These are phyloP conservation scores for Peucedramus taeniatus DNA, from an alignment of 2,113 vertebrate genomes.

Conservation along the genomic window DNA sequence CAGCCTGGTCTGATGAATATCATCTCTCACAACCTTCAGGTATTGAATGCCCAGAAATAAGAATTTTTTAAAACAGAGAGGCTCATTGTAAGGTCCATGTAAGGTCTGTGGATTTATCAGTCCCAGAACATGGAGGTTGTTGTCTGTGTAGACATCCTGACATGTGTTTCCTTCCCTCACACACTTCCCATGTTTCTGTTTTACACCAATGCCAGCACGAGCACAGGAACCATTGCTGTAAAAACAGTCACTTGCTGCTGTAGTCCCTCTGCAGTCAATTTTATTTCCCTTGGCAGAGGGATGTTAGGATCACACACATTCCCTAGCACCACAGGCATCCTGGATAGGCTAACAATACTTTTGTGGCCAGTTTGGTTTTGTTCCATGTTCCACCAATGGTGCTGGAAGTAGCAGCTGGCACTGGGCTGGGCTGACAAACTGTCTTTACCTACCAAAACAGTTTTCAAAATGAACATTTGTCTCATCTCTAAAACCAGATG, in stretches of 20 bases:
- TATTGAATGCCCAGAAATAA: neutral
- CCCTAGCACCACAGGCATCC: neutral
- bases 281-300: neutral
- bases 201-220: rapidly evolving
- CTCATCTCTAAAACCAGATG: neutral
- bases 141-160: neutral
- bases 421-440: neutral
- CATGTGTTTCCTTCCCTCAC: neutral
- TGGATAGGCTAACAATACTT: rapidly evolving
- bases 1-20: neutral
- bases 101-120: neutral
- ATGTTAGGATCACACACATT: rapidly evolving
- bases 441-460: neutral
- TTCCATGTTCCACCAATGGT: neutral
- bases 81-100: neutral
- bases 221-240: neutral
- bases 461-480: neutral
- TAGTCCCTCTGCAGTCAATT: neutral
- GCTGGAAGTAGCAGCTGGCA: neutral
- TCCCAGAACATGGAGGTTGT: neutral
- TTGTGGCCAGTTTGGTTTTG: neutral
- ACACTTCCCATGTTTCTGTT: neutral
- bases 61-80: neutral
- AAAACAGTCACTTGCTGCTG: neutral
- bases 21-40: neutral